These are phyloP conservation scores for Hoplodrina ambigua DNA, from an alignment of 2,888 invertebrate species.

Conservation along the genomic window DNA sequence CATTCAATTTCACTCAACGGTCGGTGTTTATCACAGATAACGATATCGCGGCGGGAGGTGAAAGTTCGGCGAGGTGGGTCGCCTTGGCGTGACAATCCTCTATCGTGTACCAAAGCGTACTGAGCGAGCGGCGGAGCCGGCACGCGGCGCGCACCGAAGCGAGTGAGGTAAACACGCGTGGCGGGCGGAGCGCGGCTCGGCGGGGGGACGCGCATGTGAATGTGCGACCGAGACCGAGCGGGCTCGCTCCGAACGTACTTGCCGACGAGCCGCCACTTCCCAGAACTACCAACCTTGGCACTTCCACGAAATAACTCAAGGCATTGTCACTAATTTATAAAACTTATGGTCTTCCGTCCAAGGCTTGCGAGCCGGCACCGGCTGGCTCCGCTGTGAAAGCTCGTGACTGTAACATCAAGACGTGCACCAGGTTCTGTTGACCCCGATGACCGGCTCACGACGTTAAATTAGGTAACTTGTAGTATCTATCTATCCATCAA, in stretches of 20 bases:
- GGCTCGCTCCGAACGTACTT: slow-evolving; percentile 68
- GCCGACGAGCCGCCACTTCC: slow-evolving; percentile 81
- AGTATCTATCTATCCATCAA: slow-evolving; percentile 77
- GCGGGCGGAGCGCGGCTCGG: slow-evolving; percentile 61
- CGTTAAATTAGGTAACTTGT: slow-evolving; percentile 72
- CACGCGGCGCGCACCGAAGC: slow-evolving; percentile 63
- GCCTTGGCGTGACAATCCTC: slow-evolving; percentile 76
- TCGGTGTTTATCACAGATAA: slow-evolving; percentile 86
- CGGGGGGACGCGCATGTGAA: slow-evolving; percentile 63
- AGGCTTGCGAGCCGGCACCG: slow-evolving; percentile 71
- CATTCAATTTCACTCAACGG: slow-evolving; percentile 88
- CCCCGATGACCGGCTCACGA: slow-evolving; percentile 70
- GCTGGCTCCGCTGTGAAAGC: slow-evolving; percentile 64
- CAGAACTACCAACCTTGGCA: slow-evolving; percentile 87
- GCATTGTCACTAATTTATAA: slow-evolving; percentile 90
- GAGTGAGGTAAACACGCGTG: slow-evolving; percentile 71
- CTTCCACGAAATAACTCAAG: slow-evolving; percentile 87
- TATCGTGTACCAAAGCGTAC: slow-evolving; percentile 80
- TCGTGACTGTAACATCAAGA: slow-evolving; percentile 68
- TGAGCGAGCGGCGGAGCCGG: slow-evolving; percentile 68
- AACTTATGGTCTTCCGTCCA: slow-evolving; percentile 84
- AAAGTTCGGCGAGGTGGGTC: slow-evolving; percentile 83
- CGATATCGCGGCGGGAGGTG: slow-evolving; percentile 86
- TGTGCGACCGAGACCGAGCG: slow-evolving; percentile 68
- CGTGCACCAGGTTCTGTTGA: slow-evolving; percentile 72